phyloP scores from a whole-genome alignment of 2,888 invertebrate genomes.

The Pollenia amentaria region DNA sequence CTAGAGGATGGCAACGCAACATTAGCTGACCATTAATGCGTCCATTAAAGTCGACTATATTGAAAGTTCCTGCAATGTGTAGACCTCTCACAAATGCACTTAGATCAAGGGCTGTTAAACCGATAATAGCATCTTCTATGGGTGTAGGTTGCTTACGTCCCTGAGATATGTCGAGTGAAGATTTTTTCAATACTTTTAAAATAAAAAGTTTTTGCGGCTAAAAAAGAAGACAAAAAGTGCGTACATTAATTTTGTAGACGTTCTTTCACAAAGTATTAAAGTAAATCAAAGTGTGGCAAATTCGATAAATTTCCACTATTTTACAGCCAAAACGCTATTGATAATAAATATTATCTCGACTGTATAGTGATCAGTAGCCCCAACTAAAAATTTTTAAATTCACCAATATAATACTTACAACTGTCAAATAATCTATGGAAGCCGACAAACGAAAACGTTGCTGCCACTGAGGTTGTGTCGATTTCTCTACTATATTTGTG shows the following conservation, averaged over 20 bases:
- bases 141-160: constrained; percentile 84
- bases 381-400: not conserved
- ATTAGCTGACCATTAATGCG: constrained; percentile 87
- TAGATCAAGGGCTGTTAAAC: constrained; percentile 87
- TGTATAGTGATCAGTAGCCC: not conserved
- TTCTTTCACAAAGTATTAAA: too few relatives aligned
- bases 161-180: constrained; percentile 83
- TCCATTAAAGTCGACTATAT: constrained; percentile 87
- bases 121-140: constrained; percentile 86
- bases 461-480: constrained; percentile 86
- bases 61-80: constrained; percentile 87
- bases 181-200: constrained; percentile 87
- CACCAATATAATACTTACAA: constrained; percentile 84
- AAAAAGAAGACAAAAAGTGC: constrained; percentile 22
- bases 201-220: constrained; percentile 87
- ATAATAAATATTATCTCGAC: not conserved
- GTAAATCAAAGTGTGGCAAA: too few relatives aligned
- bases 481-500: constrained; percentile 86
- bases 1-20: constrained; percentile 86
- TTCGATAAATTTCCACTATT: too few relatives aligned
- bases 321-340: too few relatives aligned
- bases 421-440: constrained; percentile 85
- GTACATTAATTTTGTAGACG: not conserved
- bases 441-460: constrained; percentile 85
- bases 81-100: constrained; percentile 86